Evolutionary conservation across 2,888 invertebrate genomes (phyloP).

Genomic region (Andrena fulva): DNA sequence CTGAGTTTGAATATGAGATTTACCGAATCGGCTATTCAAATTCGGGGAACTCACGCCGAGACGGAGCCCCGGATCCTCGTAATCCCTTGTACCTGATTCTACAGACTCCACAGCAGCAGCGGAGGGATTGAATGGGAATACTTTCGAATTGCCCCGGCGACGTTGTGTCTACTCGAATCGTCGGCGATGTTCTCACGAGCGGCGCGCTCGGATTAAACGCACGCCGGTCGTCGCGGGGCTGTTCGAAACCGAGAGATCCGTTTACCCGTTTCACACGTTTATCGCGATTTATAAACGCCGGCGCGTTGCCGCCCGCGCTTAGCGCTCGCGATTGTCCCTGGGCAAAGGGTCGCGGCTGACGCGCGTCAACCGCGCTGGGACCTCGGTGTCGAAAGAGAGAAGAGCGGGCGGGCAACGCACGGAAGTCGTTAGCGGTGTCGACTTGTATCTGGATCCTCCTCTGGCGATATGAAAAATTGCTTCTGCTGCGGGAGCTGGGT

Average conservation of each 20-base stretch:
- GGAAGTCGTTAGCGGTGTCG: constrained; percentile 49
- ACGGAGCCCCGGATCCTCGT: constrained; percentile 33
- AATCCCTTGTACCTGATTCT: constrained; percentile 53
- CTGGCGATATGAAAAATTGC: constrained; percentile 26
- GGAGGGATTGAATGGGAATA: constrained; percentile 38
- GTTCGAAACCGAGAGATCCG: constrained; percentile 8
- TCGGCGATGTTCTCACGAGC: neutral
- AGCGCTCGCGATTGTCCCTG: neutral
- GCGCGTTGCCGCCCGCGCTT: constrained; percentile 2
- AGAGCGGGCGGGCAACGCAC: constrained; percentile 22
- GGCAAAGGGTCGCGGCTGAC: neutral
- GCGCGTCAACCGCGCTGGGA: constrained; percentile 14
- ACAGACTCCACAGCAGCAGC: constrained; percentile 29
- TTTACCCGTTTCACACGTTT: neutral
- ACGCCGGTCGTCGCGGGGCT: neutral
- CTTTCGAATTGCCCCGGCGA: constrained; percentile 42
- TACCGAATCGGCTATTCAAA: constrained; percentile 57
- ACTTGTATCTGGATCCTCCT: constrained; percentile 41
- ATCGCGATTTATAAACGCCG: neutral
- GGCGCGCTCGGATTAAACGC: neutral
- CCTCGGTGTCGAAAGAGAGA: constrained; percentile 20
- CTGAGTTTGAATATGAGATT: constrained; percentile 57
- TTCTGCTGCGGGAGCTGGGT: constrained; percentile 34
- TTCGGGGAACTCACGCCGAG: constrained; percentile 26
- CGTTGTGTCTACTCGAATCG: constrained; percentile 24